phyloP scores from a whole-genome alignment of 1,140 invertebrate species.

The Paraescarpia echinospica region DNA sequence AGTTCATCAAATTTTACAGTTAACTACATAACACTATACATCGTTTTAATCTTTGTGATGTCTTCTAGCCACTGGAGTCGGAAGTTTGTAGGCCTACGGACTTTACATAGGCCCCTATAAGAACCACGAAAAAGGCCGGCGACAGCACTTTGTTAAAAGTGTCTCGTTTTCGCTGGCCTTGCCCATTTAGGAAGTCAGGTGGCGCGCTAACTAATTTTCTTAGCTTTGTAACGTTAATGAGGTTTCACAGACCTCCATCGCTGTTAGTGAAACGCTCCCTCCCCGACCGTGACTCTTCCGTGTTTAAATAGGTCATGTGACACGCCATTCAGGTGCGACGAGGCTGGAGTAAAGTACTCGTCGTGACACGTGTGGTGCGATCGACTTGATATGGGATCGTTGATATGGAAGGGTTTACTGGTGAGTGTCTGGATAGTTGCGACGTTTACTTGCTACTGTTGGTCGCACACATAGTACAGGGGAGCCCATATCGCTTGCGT shows the following conservation, averaged over 20 bases:
- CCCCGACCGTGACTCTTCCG: neutral
- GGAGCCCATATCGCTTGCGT: neutral
- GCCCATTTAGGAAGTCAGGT: too few relatives aligned
- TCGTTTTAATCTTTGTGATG: too few relatives aligned
- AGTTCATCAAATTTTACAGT: too few relatives aligned
- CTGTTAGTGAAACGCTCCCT: neutral
- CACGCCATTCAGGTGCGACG: neutral
- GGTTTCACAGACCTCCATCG: neutral
- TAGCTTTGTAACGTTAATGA: neutral
- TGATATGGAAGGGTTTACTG: neutral
- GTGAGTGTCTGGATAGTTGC: neutral
- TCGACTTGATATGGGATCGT: neutral
- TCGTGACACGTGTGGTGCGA: neutral
- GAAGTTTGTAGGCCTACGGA: too few relatives aligned
- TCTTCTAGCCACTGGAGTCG: too few relatives aligned
- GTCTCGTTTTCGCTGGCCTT: too few relatives aligned
- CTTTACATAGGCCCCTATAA: too few relatives aligned
- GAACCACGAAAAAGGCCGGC: too few relatives aligned
- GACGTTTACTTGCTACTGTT: neutral
- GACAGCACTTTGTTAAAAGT: too few relatives aligned
- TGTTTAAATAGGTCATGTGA: neutral
- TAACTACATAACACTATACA: too few relatives aligned
- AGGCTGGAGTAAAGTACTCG: neutral
- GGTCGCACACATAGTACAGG: too few relatives aligned
- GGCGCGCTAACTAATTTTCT: too few relatives aligned